Evolutionary conservation across 2,797 vertebrate species (phyloP).

Genomic region (Premnoplex brunnescens): DNA sequence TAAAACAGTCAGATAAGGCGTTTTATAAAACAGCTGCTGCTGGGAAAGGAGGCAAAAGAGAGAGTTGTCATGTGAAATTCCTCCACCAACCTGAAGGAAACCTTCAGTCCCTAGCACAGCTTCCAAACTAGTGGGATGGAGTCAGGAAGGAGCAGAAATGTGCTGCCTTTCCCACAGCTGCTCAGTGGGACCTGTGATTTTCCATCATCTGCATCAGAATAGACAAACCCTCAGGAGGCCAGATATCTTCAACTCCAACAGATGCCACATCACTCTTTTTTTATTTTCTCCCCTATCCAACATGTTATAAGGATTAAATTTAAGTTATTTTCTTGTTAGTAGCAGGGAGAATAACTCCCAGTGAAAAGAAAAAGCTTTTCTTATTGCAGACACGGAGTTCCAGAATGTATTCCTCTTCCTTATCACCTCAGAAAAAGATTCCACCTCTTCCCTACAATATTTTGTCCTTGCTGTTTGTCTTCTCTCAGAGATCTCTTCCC

Average conservation of each 20-base stretch:
- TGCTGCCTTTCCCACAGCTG: neutral
- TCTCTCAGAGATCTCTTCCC: neutral
- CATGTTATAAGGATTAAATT: neutral
- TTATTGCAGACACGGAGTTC: neutral
- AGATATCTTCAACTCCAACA: neutral
- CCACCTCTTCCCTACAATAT: neutral
- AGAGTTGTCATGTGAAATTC: neutral
- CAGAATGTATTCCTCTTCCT: neutral
- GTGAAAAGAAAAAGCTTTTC: neutral
- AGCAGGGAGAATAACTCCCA: neutral
- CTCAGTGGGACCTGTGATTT: neutral
- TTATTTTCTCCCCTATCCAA: fast-evolving
- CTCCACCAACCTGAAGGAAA: neutral
- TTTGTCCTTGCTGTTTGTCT: neutral
- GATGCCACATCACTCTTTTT: neutral
- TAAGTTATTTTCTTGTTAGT: neutral
- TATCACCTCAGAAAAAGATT: fast-evolving
- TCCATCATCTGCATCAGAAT: neutral
- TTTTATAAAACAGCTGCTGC: neutral
- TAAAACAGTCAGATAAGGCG: neutral
- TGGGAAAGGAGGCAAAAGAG: neutral
- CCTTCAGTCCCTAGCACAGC: neutral
- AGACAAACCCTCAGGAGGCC: neutral
- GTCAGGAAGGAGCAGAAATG: neutral
- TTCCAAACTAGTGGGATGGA: neutral